Evolutionary conservation across 1,140 invertebrate genomes (phyloP), one percentile per base, ranked within the genome.

Genomic region (Bombus vancouverensis): DNA sequence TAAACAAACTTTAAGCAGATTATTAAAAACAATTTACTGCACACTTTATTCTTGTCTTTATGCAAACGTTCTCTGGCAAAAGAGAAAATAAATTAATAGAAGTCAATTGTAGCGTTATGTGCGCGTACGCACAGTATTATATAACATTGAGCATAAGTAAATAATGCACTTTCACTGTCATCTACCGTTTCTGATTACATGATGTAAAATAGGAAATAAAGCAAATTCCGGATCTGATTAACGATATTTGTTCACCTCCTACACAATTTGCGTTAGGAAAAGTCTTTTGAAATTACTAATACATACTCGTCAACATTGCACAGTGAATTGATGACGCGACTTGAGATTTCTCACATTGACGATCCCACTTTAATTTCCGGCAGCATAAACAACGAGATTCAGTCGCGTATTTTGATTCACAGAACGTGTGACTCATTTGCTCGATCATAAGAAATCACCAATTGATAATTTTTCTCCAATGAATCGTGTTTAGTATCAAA

Each of bases 111-210:
- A 18, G 37, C 39, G 47, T 79, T 68, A 22, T 78, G 22, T 4
- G 42, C 22, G 47, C 18, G 28, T 71, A 37, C 42, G 25, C n/a
- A 42, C 39, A 32, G 5, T 59, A 34, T 84, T 81, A 44, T 32
- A 37, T 68, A 85, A 81, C 57, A 81, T 70, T 81, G 44, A 44
- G 34, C 42, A 81, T 53, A 68, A 85, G 70, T 66, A 73, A 80
- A 66, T 77, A 85, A 74, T 42, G 70, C n/a, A 44, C 84, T 81
- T 85, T 85, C 84, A 85, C 78, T 85, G 78, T 81, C 79, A 85
- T 85, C 71, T 81, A 85, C 37, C 78, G 71, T 62, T 57, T 71
- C 76, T 62, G 53, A 79, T 85, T 85, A 74, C 71, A 74, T 39
- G 79, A 81, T 59, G 73, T 65, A 59, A 62, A 62, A 62, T 62